Percentiles rank a stretch among this genome's conserved stretches.
These are phyloP conservation scores for western clawed frog (Xenopus tropicalis) DNA, from an alignment of 2,113 vertebrate species.

Conservation along the genomic window DNA sequence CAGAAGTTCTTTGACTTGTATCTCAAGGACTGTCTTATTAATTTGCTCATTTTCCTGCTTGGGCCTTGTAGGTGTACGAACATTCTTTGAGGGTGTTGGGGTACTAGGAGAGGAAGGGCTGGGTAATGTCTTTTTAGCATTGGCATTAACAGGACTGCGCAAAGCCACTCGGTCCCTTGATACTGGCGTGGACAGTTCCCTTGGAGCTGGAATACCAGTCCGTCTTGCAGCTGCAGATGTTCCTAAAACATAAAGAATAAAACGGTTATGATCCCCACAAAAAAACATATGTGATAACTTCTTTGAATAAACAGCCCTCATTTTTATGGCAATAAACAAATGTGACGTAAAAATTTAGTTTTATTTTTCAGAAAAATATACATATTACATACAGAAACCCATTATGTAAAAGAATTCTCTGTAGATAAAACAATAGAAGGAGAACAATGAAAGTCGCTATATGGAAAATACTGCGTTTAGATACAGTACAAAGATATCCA, in stretches of 20 bases:
- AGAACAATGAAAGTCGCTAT: conserved; percentile 47
- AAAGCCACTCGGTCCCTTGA: conserved; percentile 76
- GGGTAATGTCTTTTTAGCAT: conserved; percentile 74
- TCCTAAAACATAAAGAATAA: conserved; percentile 60
- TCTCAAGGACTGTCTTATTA: conserved; percentile 79
- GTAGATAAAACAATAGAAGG: conserved; percentile 2
- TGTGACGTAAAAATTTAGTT: too few relatives aligned
- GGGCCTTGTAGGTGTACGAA: conserved; percentile 69
- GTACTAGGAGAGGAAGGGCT: conserved; percentile 82
- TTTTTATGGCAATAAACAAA: too few relatives aligned
- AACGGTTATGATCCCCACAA: background rate
- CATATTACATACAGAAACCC: background rate
- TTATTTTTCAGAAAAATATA: too few relatives aligned
- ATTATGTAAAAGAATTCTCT: conserved; percentile 55
- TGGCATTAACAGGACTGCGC: conserved; percentile 64
- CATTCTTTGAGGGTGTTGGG: conserved; percentile 76
- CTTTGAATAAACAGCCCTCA: too few relatives aligned
- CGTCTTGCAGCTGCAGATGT: conserved; percentile 69
- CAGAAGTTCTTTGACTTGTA: conserved; percentile 88
- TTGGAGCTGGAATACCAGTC: conserved; percentile 87
- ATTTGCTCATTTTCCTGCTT: conserved; percentile 73
- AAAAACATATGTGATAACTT: too few relatives aligned
- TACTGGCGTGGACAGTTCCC: conserved; percentile 71
- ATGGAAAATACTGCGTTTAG: too few relatives aligned
- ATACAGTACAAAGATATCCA: conserved; percentile 45